phyloP scores from a whole-genome alignment of 2,113 vertebrate species.

The Crotalus helleri region DNA sequence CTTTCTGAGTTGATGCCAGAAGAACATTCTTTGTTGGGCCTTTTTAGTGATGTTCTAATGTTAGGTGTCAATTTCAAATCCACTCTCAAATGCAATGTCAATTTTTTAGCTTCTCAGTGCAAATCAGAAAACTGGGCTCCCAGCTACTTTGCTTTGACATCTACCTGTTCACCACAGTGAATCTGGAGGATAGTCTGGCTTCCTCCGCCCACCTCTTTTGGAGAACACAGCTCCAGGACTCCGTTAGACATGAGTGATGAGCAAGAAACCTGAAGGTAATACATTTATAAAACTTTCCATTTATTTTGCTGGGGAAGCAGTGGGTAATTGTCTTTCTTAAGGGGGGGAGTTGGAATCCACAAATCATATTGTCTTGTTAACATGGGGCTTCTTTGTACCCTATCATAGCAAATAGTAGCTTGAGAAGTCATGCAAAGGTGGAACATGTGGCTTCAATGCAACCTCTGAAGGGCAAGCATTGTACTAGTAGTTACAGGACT shows the following conservation, averaged over 20 bases:
- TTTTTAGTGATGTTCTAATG: not conserved
- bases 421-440: not conserved
- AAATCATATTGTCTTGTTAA: not conserved
- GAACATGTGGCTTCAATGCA: not conserved
- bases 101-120: not conserved
- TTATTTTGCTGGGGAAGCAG: not conserved
- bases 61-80: not conserved
- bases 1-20: not conserved
- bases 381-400: not conserved
- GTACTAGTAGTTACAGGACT: not conserved
- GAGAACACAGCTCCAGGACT: not conserved
- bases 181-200: not conserved
- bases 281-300: not conserved
- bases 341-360: not conserved
- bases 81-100: not conserved
- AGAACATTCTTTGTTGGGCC: not conserved
- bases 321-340: not conserved
- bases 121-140: not conserved
- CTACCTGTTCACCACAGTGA: not conserved
- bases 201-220: not conserved
- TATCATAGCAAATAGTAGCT: not conserved
- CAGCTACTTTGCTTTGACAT: not conserved
- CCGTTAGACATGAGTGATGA: not conserved
- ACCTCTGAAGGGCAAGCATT: not conserved
- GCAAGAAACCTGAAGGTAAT: not conserved